Evolutionary conservation across 2,113 vertebrate species (phyloP).

Genomic region (Anoura caudifer): DNA sequence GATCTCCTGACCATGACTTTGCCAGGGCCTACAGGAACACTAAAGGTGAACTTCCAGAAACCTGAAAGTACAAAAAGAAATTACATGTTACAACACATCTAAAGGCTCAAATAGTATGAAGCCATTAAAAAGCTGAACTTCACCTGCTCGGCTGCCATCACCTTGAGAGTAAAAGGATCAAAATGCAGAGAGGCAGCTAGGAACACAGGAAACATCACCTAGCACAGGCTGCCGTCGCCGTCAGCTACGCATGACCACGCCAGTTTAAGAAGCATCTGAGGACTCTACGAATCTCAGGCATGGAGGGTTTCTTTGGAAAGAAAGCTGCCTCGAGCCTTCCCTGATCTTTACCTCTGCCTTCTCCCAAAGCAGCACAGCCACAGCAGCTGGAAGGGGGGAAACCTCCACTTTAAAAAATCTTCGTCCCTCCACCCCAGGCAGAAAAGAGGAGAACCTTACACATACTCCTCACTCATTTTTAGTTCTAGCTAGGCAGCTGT

Average conservation of each 20-base stretch:
- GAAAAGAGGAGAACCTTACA: background rate
- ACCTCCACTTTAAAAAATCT: background rate
- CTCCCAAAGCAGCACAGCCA: background rate
- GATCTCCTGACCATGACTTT: background rate
- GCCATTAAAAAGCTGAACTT: background rate
- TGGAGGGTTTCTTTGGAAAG: background rate
- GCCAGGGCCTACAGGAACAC: background rate
- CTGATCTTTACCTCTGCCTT: background rate
- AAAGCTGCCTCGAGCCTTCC: background rate
- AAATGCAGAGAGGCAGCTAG: background rate
- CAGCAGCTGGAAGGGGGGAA: background rate
- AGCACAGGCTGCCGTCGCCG: background rate
- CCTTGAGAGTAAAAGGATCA: background rate
- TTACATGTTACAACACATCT: background rate
- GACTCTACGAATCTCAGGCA: background rate
- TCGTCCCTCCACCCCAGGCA: background rate
- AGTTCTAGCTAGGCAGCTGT: constrained; percentile 51
- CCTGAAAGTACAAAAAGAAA: background rate
- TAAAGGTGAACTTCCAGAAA: background rate
- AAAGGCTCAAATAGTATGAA: background rate
- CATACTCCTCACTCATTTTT: background rate
- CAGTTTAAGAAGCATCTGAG: background rate
- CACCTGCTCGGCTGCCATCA: background rate
- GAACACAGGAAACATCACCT: background rate
- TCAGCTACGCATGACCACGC: background rate